A percentile compares a stretch with the other conserved stretches of the same genome.
These are phyloP conservation scores for Pachycephus smyrnensis DNA, from an alignment of 2,888 invertebrate species.

Conservation along the genomic window DNA sequence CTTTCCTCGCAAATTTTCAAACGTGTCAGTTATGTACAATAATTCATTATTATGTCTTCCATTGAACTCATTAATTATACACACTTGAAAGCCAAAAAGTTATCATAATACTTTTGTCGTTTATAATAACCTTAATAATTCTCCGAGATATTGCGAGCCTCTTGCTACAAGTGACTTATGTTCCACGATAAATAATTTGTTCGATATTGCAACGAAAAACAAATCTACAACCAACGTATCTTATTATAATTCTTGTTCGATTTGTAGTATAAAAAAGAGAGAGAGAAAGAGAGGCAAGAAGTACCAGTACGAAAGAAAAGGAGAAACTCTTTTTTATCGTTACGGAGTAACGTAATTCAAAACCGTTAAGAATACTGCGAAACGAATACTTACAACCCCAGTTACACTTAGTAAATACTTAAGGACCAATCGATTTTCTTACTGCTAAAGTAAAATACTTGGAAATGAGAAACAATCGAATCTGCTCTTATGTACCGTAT, in stretches of 20 bases:
- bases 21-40: slow-evolving; percentile 33
- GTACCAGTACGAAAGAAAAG: not conserved
- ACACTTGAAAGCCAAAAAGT: slow-evolving; percentile 11
- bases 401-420: not conserved
- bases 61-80: slow-evolving; percentile 19
- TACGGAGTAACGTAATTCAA: not conserved
- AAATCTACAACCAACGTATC: not conserved
- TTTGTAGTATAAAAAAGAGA: not conserved
- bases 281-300: not conserved
- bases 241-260: not conserved
- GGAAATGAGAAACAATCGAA: slow-evolving; percentile 19
- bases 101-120: not conserved
- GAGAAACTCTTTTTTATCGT: not conserved
- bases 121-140: not conserved
- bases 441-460: slow-evolving; percentile 23
- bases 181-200: not conserved
- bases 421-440: slow-evolving; percentile 9
- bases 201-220: not conserved
- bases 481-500: slow-evolving; percentile 13
- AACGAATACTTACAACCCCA: not conserved
- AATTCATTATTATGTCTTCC: slow-evolving; percentile 19
- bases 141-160: not conserved
- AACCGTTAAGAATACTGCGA: not conserved
- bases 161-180: not conserved
- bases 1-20: slow-evolving; percentile 19